Percentiles rank a stretch among this genome's conserved stretches.
phyloP scores from a whole-genome alignment of 2,888 invertebrate genomes.

The Dryobota labecula region DNA sequence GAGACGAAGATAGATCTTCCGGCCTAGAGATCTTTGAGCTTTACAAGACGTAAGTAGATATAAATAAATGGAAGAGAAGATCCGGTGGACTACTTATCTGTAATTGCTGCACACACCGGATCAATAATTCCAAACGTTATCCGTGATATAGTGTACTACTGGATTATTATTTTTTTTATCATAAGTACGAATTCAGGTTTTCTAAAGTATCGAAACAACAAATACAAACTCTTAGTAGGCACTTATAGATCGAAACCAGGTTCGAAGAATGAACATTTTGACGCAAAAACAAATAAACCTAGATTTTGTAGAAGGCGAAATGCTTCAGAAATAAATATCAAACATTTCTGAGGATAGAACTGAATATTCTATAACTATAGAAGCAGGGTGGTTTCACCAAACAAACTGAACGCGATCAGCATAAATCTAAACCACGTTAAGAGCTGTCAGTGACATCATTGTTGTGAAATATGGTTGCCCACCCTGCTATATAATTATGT shows the following conservation, averaged over 20 bases:
- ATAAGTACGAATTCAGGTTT: background rate
- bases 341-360: background rate
- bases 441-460: background rate
- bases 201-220: background rate
- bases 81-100: constrained; percentile 34
- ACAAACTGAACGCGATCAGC: background rate
- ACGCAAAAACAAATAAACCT: constrained; percentile 15
- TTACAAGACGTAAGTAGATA: constrained; percentile 23
- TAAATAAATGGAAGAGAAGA: constrained; percentile 37
- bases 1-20: constrained; percentile 39
- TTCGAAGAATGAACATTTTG: constrained; percentile 9
- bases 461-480: no score
- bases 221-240: constrained; percentile 10
- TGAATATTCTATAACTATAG: background rate
- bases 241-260: background rate
- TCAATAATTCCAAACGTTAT: constrained; percentile 15
- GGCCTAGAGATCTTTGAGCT: constrained; percentile 29
- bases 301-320: constrained; percentile 8
- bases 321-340: constrained; percentile 1
- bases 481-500: no score
- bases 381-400: background rate
- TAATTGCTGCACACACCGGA: constrained; percentile 21
- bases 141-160: background rate
- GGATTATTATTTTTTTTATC: constrained; percentile 8
- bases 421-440: background rate